These are phyloP conservation scores for Listronotus oregonensis DNA, from an alignment of 1,140 invertebrate species.

Conservation along the genomic window DNA sequence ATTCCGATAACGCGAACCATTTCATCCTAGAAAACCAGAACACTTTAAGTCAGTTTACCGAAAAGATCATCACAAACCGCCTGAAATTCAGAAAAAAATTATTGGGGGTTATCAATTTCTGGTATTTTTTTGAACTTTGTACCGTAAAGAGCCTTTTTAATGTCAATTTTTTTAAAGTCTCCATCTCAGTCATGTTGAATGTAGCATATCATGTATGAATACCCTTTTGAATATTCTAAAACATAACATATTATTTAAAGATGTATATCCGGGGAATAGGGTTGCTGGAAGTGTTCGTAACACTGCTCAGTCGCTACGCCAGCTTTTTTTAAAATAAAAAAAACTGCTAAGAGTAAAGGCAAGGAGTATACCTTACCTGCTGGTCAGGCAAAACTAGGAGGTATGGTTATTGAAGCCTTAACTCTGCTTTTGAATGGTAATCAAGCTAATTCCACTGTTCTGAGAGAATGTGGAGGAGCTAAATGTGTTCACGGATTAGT, in stretches of 20 bases:
- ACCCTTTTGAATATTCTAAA: constrained; percentile 87
- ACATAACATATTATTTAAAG: constrained; percentile 92
- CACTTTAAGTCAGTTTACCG: constrained; percentile 93
- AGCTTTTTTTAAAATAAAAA: constrained; percentile 71
- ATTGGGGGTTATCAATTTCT: constrained; percentile 94
- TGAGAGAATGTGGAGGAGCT: constrained; percentile 90
- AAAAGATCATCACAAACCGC: constrained; percentile 91
- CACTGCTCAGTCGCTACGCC: constrained; percentile 87
- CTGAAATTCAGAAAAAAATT: constrained; percentile 94
- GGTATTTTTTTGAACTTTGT: constrained; percentile 96
- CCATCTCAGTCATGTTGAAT: constrained; percentile 71
- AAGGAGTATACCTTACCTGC: constrained; percentile 62
- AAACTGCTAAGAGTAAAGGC: constrained; percentile 52
- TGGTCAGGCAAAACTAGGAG: constrained; percentile 79
- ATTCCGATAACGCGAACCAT: constrained; percentile 97
- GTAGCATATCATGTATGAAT: constrained; percentile 87
- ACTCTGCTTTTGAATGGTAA: constrained; percentile 80
- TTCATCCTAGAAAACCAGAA: constrained; percentile 97
- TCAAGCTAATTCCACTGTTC: constrained; percentile 87
- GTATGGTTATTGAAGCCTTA: constrained; percentile 85
- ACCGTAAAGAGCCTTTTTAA: constrained; percentile 96
- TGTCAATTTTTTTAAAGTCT: constrained; percentile 90
- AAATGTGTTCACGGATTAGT: constrained; percentile 90
- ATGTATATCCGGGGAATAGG: constrained; percentile 98
- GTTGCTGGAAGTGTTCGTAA: constrained; percentile 94